Evolutionary conservation across 2,797 vertebrate genomes (phyloP), one percentile per base, ranked within the genome.

Genomic region (Lophius americanus): DNA sequence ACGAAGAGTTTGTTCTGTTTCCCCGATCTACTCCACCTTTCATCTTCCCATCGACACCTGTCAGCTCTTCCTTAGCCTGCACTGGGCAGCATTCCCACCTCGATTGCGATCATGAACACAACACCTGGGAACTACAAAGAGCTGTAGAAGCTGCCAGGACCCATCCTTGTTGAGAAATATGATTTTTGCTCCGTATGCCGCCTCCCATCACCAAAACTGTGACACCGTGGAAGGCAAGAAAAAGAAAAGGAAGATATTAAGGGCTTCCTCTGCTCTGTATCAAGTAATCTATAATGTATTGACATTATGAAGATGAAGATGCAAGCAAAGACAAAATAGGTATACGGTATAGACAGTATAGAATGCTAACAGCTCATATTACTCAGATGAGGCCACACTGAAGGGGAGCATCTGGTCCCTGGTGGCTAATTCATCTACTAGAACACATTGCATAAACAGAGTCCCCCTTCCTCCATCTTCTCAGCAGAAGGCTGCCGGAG

Each of bases 391-490:
- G 42, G 64, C 58, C 35, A 46, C 60, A 69, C 74, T 66, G 65
- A 13, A 56, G 63, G 73, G 81, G 56, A 90, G 84, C 85, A 85
- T 86, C 83, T 84, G 81, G 67, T 88, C 90, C 82, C 86, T 74
- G 0, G 70, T 79, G 88, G 65, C 85, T 73, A 79, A 87, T 88
- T 88, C 85, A 4, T 83, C 75, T 69, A 71, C 63, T 80, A 38
- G 79, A 74, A 71, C 80, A 80, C 60, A 67, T 65, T 77, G 68
- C 42, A 12, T 79, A 74, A 73, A 70, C 65, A 61, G 66, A 58
- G 76, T 85, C 80, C 84, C 11, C 75, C 76, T 76, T 78, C 62
- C 73, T 75, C 44, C 13, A 68, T 75, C 58, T 68, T 57, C 49
- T 67, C 76, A 8, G 58, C 76, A 76, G 64, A 81, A 70, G 73